These are phyloP conservation scores for Eristalis pertinax DNA, from an alignment of 2,888 invertebrate species.

Conservation along the genomic window DNA sequence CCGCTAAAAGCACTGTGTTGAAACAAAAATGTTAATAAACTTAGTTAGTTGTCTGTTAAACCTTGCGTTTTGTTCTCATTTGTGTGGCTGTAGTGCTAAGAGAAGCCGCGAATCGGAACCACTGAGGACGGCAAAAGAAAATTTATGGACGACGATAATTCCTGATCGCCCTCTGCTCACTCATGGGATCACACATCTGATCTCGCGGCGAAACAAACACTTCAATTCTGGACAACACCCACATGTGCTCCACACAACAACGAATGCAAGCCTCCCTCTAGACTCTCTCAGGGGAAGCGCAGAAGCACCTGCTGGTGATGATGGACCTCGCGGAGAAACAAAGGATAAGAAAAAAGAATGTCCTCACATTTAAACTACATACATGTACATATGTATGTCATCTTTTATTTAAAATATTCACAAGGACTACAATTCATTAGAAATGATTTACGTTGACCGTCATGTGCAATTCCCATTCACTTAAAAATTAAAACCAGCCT, in stretches of 20 bases:
- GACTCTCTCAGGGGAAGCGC: no score
- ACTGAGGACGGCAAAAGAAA: no score
- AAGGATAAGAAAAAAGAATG: not conserved
- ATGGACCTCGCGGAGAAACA: no score
- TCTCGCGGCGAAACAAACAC: no score
- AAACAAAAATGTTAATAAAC: slow-evolving; percentile 2
- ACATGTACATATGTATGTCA: not conserved
- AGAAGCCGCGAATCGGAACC: no score
- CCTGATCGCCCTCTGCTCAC: no score
- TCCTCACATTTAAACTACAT: slow-evolving; percentile 26
- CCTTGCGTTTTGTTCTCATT: not conserved
- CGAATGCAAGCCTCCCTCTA: no score
- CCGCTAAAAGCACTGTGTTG: slow-evolving; percentile 7
- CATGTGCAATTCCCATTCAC: slow-evolving; percentile 11
- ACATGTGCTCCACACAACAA: no score
- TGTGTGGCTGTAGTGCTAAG: not conserved
- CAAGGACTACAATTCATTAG: slow-evolving; percentile 13
- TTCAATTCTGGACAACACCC: no score
- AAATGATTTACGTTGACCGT: slow-evolving; percentile 39
- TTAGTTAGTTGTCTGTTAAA: not conserved
- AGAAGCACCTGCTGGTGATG: no score
- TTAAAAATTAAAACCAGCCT: not conserved
- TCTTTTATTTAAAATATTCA: not conserved
- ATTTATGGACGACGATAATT: no score
- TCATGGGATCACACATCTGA: no score